Percentiles rank a stretch among this genome's conserved stretches.
Evolutionary conservation across 2,888 invertebrate species (phyloP).

Genomic region (Drosophila meridiana): DNA sequence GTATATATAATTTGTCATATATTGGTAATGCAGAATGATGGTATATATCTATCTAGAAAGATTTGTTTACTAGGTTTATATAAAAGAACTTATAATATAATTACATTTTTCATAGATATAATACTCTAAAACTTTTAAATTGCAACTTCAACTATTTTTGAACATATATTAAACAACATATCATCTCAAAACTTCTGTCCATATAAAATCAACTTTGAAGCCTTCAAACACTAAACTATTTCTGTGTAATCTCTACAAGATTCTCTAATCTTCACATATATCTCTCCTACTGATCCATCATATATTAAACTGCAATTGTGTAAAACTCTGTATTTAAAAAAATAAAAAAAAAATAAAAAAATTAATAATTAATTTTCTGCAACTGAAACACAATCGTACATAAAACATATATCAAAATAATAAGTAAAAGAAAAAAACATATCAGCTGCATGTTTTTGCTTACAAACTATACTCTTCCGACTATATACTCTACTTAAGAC

Average conservation of each 20-base stretch:
- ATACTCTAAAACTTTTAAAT: neutral
- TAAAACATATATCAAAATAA: conserved; percentile 2
- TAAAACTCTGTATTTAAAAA: conserved; percentile 1
- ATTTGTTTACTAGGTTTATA: neutral
- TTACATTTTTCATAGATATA: neutral
- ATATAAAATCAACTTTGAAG: neutral
- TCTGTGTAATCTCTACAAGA: neutral
- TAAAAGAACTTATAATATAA: too few species aligned
- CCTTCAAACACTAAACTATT: neutral
- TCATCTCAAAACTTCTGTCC: neutral
- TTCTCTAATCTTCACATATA: too few species aligned
- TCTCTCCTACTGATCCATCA: neutral
- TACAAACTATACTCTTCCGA: conserved; percentile 56
- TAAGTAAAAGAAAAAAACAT: neutral
- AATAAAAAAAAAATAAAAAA: conserved; percentile 15
- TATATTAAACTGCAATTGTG: conserved; percentile 33
- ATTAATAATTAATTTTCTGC: conserved; percentile 22
- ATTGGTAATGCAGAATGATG: neutral
- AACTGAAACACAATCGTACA: conserved; percentile 27
- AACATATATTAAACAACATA: neutral
- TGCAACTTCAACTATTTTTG: neutral
- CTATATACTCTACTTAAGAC: conserved; percentile 52
- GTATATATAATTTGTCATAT: too few species aligned
- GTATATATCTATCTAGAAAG: too few species aligned
- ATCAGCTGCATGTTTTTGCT: conserved; percentile 57